A percentile compares a stretch with the other conserved stretches of the same genome.
These are phyloP conservation scores for Xiphorhynchus erythropygius DNA, from an alignment of 2,797 vertebrate species.

Conservation along the genomic window DNA sequence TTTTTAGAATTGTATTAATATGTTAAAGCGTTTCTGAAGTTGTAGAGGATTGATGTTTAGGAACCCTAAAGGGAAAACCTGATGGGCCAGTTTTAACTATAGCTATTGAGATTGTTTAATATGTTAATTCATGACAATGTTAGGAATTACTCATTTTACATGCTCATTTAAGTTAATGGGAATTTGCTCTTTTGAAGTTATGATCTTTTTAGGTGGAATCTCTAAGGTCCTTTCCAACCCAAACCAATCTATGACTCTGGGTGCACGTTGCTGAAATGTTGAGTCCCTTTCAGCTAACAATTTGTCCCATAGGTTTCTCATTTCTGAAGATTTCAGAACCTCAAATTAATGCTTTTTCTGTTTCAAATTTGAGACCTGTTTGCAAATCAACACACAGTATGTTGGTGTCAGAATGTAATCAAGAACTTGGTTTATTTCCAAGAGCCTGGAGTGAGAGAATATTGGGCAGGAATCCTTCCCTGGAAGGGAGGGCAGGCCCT, in stretches of 20 bases:
- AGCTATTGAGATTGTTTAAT: not conserved
- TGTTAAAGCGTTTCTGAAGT: not conserved
- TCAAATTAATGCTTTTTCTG: not conserved
- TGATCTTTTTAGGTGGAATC: not conserved
- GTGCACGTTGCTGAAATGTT: not conserved
- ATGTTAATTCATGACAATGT: not conserved
- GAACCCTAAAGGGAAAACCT: not conserved
- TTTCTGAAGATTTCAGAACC: not conserved
- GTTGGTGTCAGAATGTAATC: not conserved
- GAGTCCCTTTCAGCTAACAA: not conserved
- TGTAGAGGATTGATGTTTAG: not conserved
- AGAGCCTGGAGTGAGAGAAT: not conserved
- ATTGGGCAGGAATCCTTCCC: not conserved
- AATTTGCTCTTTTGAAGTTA: not conserved
- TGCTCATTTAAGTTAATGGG: not conserved
- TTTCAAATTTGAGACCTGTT: not conserved
- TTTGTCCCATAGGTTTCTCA: not conserved
- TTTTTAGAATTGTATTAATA: not conserved
- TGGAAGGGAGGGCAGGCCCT: not conserved
- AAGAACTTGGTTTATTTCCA: not conserved
- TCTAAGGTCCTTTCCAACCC: not conserved
- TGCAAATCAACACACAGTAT: not conserved
- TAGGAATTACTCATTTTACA: not conserved
- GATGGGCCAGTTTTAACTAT: not conserved
- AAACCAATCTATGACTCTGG: not conserved